Conservation (phyloP, 2,888 invertebrate species). For the Lycophotia porphyrea region DNA sequence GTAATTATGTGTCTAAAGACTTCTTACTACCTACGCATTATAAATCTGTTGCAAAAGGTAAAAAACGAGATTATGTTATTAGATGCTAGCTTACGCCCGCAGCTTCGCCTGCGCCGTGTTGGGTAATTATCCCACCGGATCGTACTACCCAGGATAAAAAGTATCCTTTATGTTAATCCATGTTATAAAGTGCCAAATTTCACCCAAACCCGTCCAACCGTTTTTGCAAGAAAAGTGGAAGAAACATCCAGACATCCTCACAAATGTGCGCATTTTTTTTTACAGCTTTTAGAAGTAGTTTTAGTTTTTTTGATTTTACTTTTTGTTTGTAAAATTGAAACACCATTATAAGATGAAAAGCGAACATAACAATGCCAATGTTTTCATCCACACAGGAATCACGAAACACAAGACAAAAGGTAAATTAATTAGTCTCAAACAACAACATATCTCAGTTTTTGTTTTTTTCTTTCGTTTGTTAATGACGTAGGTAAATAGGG, state of each 20-base stretch:
- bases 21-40: background rate
- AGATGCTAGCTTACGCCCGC: too few relatives aligned
- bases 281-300: too few relatives aligned
- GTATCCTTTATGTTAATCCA: too few relatives aligned
- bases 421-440: constrained; percentile 29
- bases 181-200: too few relatives aligned
- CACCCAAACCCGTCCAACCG: too few relatives aligned
- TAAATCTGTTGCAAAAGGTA: background rate
- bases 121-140: too few relatives aligned
- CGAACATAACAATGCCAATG: constrained; percentile 12
- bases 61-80: background rate
- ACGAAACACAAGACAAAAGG: constrained; percentile 32
- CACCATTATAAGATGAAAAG: constrained; percentile 2
- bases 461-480: background rate
- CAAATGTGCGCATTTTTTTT: too few relatives aligned
- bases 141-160: too few relatives aligned
- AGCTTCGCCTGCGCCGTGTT: too few relatives aligned
- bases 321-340: background rate
- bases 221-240: too few relatives aligned
- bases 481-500: constrained; percentile 10
- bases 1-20: background rate
- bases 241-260: too few relatives aligned
- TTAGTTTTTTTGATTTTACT: background rate
- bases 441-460: constrained; percentile 2
- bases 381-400: constrained; percentile 27